Evolutionary conservation across 2,888 invertebrate species (phyloP).

Genomic region (Agrotis puta): DNA sequence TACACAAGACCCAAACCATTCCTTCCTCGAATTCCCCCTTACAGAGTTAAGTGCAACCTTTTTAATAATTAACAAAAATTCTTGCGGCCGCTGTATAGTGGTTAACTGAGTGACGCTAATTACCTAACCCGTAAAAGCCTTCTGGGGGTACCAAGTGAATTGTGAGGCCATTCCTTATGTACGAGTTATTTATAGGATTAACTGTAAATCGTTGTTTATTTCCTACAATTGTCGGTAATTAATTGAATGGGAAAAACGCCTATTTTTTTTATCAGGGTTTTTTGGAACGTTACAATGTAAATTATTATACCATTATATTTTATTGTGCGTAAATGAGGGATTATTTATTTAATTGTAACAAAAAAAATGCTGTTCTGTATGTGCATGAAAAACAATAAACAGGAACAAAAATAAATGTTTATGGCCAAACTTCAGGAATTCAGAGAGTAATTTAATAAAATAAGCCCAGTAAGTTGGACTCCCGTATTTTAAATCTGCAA

Average conservation of each 20-base stretch:
- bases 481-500: background rate
- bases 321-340: background rate
- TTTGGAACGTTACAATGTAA: background rate
- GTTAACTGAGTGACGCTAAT: constrained; percentile 91
- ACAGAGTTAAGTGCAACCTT: constrained; percentile 87
- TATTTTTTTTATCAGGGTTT: constrained; percentile 38
- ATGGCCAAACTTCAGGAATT: too few species aligned
- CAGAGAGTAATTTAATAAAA: too few species aligned
- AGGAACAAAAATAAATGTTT: too few species aligned
- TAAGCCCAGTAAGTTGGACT: too few species aligned
- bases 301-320: constrained; percentile 13
- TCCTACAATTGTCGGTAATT: constrained; percentile 64
- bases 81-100: constrained; percentile 82
- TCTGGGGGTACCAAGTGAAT: constrained; percentile 79
- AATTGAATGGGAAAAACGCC: constrained; percentile 41
- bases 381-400: too few species aligned
- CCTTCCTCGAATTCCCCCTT: constrained; percentile 56
- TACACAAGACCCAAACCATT: constrained; percentile 13
- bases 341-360: background rate
- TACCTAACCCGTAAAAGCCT: constrained; percentile 88
- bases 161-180: constrained; percentile 82
- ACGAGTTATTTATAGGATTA: constrained; percentile 77
- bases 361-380: background rate
- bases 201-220: constrained; percentile 74
- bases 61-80: constrained; percentile 90